Evolutionary conservation across 2,888 invertebrate species (phyloP).

Genomic region (Prenolepis imparis): DNA sequence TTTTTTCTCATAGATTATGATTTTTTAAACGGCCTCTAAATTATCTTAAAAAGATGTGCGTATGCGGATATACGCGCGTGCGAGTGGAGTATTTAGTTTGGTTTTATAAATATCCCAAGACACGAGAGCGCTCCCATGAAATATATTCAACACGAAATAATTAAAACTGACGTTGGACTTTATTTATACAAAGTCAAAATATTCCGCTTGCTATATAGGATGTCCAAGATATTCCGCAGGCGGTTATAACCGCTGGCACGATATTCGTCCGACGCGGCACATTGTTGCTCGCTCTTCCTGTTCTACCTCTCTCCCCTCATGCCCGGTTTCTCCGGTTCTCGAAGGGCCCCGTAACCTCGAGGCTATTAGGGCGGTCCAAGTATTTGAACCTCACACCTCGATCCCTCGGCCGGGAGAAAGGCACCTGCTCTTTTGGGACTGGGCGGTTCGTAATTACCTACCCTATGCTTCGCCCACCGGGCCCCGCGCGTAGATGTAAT

Average conservation of each 20-base stretch:
- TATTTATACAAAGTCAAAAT: conserved; percentile 39
- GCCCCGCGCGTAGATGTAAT: conserved; percentile 84
- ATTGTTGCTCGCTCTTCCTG: conserved; percentile 53
- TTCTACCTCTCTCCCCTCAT: conserved; percentile 52
- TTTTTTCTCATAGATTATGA: background rate
- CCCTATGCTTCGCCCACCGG: conserved; percentile 84
- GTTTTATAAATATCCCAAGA: background rate
- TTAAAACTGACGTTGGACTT: conserved; percentile 7
- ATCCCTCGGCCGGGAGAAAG: conserved; percentile 83
- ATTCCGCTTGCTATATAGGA: background rate
- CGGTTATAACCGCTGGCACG: conserved; percentile 15
- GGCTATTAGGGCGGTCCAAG: conserved; percentile 85
- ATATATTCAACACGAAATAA: background rate
- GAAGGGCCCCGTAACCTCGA: conserved; percentile 83
- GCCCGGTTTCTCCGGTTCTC: conserved; percentile 78
- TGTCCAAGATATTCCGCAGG: conserved; percentile 8
- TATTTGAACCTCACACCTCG: conserved; percentile 85
- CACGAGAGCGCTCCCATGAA: background rate
- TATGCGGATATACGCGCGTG: background rate
- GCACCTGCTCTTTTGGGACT: conserved; percentile 85
- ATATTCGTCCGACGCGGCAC: conserved; percentile 36
- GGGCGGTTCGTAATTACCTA: conserved; percentile 85
- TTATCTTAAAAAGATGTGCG: conserved; percentile 2
- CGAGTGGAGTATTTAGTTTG: background rate
- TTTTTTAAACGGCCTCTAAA: background rate